Conservation (phyloP, 2,113 vertebrate genomes). For the Dicentrarchus labrax region DNA sequence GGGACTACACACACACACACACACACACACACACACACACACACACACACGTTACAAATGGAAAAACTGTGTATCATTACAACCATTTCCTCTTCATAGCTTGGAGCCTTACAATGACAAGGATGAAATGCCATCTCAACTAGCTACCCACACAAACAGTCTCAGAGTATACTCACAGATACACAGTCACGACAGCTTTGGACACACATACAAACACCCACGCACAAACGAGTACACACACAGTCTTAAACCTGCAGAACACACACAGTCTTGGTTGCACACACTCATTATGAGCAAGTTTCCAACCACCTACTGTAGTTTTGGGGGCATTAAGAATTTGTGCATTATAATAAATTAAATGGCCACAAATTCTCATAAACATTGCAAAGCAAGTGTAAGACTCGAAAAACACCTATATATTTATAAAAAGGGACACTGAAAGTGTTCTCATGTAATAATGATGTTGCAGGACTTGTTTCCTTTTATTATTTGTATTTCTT, state of each 20-base stretch:
- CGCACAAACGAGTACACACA: background rate
- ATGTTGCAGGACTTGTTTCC: background rate
- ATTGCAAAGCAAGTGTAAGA: background rate
- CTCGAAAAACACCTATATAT: background rate
- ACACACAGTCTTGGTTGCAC: background rate
- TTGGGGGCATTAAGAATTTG: slow-evolving; percentile 7
- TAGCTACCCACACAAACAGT: slow-evolving; percentile 48
- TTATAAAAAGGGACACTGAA: background rate
- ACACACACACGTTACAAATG: slow-evolving; percentile 40
- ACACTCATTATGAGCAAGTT: background rate
- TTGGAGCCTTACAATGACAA: slow-evolving; percentile 64
- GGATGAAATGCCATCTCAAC: slow-evolving; percentile 61
- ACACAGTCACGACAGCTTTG: slow-evolving; percentile 40
- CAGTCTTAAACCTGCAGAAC: background rate
- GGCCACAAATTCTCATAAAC: background rate
- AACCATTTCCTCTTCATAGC: slow-evolving; percentile 70
- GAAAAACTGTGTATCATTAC: slow-evolving; percentile 62
- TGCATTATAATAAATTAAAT: background rate
- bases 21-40: slow-evolving; percentile 36
- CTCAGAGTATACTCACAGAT: slow-evolving; percentile 37
- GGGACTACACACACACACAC: slow-evolving; percentile 81
- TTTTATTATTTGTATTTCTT: background rate
- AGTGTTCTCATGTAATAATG: background rate
- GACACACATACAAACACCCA: slow-evolving; percentile 50
- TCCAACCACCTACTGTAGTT: background rate